Percentiles rank a stretch among this genome's conserved stretches.
phyloP scores from a whole-genome alignment of 2,888 invertebrate species.

The Melinaea marsaeus region DNA sequence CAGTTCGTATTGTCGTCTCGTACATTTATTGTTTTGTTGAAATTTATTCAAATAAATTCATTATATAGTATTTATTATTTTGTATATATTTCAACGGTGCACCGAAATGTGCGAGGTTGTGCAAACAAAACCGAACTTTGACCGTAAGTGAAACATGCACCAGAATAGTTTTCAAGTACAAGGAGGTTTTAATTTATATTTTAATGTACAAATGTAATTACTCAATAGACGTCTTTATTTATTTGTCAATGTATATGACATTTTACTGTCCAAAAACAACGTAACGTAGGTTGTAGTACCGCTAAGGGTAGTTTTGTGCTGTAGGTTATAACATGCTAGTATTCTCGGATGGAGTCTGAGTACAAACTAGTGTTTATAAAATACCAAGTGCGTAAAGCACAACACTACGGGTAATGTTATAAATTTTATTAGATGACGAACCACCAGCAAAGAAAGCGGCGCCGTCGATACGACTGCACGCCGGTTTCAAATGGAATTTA shows the following conservation, averaged over 20 bases:
- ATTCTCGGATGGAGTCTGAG: too few species aligned
- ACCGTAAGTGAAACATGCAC: constrained; percentile 12
- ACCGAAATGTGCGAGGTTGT: constrained; percentile 38
- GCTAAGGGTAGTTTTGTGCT: too few species aligned
- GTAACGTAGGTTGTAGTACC: too few species aligned
- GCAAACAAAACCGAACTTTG: constrained; percentile 19
- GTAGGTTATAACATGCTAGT: too few species aligned
- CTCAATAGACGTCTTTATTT: too few species aligned
- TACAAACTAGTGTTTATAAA: too few species aligned
- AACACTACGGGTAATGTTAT: background rate
- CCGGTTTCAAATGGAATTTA: constrained; percentile 67
- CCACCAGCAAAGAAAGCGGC: constrained; percentile 55
- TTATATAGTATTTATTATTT: constrained; percentile 17
- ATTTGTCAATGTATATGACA: too few species aligned
- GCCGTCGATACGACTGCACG: constrained; percentile 52
- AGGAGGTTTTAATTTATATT: constrained; percentile 10
- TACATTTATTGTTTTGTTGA: constrained; percentile 33
- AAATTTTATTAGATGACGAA: constrained; percentile 47
- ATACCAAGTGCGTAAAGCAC: too few species aligned
- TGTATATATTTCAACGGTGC: constrained; percentile 26
- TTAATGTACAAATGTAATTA: too few species aligned
- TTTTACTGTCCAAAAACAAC: too few species aligned
- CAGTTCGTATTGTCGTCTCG: constrained; percentile 20
- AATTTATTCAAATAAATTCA: constrained; percentile 28
- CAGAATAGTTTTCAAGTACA: background rate